Conservation (phyloP, 2,888 invertebrate genomes). For the Drosophila setosimentum region DNA sequence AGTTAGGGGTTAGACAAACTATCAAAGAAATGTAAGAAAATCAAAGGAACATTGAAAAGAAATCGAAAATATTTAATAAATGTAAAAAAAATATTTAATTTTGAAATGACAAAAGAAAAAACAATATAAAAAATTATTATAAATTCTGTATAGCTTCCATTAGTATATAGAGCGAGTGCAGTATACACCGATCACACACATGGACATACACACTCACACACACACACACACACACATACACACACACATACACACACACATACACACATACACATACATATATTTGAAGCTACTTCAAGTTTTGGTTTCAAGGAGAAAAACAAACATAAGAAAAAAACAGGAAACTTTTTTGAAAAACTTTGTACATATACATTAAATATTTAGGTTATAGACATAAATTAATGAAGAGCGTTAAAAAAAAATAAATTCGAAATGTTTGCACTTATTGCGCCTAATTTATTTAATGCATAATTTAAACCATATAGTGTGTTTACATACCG, state of each 20-base stretch:
- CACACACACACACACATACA: conserved; percentile 16
- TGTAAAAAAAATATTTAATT: conserved; percentile 19
- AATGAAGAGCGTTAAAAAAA: conserved; percentile 14
- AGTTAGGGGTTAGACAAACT: conserved; percentile 28
- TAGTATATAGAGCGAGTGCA: conserved; percentile 45
- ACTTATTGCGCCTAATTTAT: conserved; percentile 67
- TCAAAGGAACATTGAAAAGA: conserved; percentile 20
- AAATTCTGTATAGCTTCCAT: conserved; percentile 63
- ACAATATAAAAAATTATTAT: neutral
- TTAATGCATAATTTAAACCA: conserved; percentile 47
- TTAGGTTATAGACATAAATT: conserved; percentile 26
- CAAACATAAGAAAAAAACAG: conserved; percentile 35
- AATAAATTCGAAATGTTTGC: conserved; percentile 59
- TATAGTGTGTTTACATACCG: conserved; percentile 64
- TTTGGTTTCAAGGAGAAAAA: conserved; percentile 49
- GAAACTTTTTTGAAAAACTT: conserved; percentile 48
- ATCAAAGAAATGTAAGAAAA: conserved; percentile 28
- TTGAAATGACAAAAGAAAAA: conserved; percentile 15
- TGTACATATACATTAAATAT: conserved; percentile 44
- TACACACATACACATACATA: conserved; percentile 24
- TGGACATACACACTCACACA: too few relatives aligned
- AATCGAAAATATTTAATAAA: conserved; percentile 10
- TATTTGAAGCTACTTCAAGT: conserved; percentile 60
- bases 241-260: conserved; percentile 12
- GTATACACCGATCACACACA: conserved; percentile 21